Conservation (phyloP, 2,113 vertebrate genomes). For the Barbus barbus region DNA sequence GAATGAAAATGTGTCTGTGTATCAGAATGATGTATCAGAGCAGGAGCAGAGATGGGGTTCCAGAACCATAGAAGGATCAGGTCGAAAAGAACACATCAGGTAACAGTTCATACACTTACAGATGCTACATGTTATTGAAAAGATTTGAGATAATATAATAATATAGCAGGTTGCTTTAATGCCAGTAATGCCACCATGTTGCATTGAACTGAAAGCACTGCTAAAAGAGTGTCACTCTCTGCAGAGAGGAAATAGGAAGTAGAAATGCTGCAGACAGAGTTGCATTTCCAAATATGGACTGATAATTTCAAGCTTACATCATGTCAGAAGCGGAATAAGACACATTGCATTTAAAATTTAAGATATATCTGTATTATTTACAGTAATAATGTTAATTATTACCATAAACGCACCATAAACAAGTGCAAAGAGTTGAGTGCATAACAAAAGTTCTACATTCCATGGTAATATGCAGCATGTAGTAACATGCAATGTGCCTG, state of each 20-base stretch:
- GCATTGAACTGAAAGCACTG: constrained; percentile 28
- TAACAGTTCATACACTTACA: constrained; percentile 57
- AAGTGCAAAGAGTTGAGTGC: background rate
- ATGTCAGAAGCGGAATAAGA: constrained; percentile 1
- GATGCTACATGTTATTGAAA: background rate
- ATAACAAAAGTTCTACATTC: background rate
- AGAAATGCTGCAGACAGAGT: constrained; percentile 13
- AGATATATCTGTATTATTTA: no score
- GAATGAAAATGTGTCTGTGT: constrained; percentile 47
- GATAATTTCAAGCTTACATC: constrained; percentile 7
- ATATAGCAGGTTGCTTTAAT: background rate
- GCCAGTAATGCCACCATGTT: background rate
- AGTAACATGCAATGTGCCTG: background rate
- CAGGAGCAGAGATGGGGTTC: constrained; percentile 97
- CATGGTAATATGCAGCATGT: constrained; percentile 2
- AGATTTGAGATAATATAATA: background rate
- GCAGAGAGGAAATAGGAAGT: constrained; percentile 73
- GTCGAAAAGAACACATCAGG: constrained; percentile 86
- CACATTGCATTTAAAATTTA: background rate
- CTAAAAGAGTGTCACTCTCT: background rate
- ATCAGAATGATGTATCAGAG: constrained; percentile 92
- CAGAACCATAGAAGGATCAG: constrained; percentile 90
- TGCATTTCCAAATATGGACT: constrained; percentile 62
- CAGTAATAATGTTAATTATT: background rate
- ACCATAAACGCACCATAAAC: background rate